Conservation (phyloP, 2,113 vertebrate genomes). For the Tricholaema leucomelas region DNA sequence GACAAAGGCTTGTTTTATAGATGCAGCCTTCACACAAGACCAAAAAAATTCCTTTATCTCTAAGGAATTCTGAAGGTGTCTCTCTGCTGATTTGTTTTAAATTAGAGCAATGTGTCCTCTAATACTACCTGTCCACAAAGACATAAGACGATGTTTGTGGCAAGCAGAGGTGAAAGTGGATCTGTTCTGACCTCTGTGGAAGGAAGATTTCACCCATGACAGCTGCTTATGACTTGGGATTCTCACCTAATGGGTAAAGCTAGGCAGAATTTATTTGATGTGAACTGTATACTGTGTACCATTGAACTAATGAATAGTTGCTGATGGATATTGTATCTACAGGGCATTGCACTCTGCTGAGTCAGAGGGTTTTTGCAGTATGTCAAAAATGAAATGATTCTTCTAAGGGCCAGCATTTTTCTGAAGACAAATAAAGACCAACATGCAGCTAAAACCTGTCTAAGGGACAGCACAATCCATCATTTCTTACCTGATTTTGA, state of each 20-base stretch:
- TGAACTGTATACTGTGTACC: not conserved
- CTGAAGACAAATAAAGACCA: constrained; percentile 29
- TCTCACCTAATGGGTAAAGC: not conserved
- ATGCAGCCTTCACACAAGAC: not conserved
- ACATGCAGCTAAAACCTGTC: not conserved
- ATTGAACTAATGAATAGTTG: constrained; percentile 1
- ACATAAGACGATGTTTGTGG: not conserved
- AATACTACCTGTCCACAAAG: not conserved
- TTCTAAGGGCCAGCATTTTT: constrained; percentile 39
- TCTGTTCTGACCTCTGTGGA: not conserved
- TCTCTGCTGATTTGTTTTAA: not conserved
- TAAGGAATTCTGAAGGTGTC: not conserved
- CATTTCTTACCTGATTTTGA: not conserved
- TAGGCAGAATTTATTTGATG: constrained; percentile 5
- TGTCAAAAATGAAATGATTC: constrained; percentile 56
- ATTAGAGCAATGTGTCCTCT: not conserved
- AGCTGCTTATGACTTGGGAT: not conserved
- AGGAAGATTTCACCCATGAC: not conserved
- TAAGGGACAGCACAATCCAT: constrained; percentile 5
- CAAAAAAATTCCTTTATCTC: not conserved
- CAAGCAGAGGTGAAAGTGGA: not conserved
- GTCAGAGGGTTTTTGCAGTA: constrained; percentile 21
- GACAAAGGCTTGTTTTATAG: not conserved
- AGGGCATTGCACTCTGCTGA: constrained; percentile 9
- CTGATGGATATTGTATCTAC: not conserved